Conservation (phyloP, 2,888 invertebrate genomes). For the Chrysodeixis includens region DNA sequence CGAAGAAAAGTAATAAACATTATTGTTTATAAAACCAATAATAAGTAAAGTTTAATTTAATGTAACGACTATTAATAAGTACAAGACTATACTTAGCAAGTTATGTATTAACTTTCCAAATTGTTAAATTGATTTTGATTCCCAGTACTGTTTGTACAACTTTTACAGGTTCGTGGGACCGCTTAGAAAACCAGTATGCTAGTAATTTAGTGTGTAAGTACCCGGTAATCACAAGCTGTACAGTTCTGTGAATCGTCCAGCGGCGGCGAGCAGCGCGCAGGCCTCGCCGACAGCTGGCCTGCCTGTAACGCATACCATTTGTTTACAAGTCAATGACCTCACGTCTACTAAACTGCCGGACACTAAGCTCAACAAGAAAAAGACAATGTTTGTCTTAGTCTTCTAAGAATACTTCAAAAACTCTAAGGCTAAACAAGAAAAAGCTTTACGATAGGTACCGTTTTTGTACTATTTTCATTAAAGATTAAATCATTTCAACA, state of each 20-base stretch:
- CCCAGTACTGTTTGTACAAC: background rate
- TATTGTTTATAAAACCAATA: background rate
- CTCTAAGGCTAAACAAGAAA: background rate
- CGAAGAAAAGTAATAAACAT: conserved; percentile 1
- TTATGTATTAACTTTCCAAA: background rate
- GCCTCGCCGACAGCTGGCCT: background rate
- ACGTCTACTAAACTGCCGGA: background rate
- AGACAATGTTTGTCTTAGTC: background rate
- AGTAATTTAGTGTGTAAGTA: background rate
- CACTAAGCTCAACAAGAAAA: background rate
- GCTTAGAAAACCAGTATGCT: conserved; percentile 1
- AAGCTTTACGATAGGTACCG: conserved; percentile 8
- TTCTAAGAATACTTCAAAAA: background rate
- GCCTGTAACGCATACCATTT: background rate
- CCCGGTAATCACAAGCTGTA: conserved; percentile 1
- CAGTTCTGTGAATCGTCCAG: background rate
- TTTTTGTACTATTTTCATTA: conserved; percentile 18
- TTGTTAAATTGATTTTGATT: background rate
- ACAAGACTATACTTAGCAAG: background rate
- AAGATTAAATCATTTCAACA: conserved; percentile 17
- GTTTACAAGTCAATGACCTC: background rate
- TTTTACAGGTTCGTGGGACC: background rate
- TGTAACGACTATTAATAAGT: background rate
- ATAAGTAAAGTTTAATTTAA: conserved; percentile 1
- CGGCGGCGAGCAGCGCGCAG: background rate